Percentiles rank a stretch among this genome's conserved stretches.
These are phyloP conservation scores for Nomada hirtipes DNA, from an alignment of 2,888 invertebrate genomes.

Conservation along the genomic window DNA sequence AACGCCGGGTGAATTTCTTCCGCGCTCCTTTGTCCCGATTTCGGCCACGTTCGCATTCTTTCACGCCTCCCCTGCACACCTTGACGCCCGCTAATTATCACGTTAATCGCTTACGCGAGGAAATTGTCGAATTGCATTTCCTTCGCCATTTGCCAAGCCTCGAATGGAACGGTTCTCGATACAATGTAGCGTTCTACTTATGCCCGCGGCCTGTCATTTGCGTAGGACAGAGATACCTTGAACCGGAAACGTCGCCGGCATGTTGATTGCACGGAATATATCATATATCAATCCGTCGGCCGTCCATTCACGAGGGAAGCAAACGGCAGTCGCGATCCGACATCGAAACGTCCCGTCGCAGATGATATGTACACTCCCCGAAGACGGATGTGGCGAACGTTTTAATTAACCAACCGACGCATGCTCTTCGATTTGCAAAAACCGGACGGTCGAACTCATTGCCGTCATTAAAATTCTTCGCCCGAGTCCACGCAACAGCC, in stretches of 20 bases:
- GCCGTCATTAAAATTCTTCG: background rate
- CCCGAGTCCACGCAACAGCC: background rate
- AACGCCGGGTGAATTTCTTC: conserved; percentile 20
- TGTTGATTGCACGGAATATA: conserved; percentile 43
- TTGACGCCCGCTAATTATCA: background rate
- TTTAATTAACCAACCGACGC: conserved; percentile 31
- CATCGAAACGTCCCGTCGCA: conserved; percentile 34
- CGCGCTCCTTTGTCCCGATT: background rate
- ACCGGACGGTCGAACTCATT: background rate
- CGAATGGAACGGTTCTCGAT: background rate
- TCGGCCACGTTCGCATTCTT: conserved; percentile 1
- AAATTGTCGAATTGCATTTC: background rate
- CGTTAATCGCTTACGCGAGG: background rate
- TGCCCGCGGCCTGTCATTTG: background rate
- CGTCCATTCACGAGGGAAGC: conserved; percentile 44
- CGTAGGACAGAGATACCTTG: conserved; percentile 36
- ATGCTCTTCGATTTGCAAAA: background rate
- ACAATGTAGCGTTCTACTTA: background rate
- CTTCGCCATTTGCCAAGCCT: background rate
- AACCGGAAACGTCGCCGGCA: conserved; percentile 45
- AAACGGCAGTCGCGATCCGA: conserved; percentile 53
- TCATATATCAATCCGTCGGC: conserved; percentile 43
- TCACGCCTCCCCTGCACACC: background rate
- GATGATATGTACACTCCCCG: conserved; percentile 1
- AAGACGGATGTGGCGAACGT: conserved; percentile 33